These are phyloP conservation scores for Pseudanteris insignis DNA, from an alignment of 2,888 invertebrate genomes.

Conservation along the genomic window DNA sequence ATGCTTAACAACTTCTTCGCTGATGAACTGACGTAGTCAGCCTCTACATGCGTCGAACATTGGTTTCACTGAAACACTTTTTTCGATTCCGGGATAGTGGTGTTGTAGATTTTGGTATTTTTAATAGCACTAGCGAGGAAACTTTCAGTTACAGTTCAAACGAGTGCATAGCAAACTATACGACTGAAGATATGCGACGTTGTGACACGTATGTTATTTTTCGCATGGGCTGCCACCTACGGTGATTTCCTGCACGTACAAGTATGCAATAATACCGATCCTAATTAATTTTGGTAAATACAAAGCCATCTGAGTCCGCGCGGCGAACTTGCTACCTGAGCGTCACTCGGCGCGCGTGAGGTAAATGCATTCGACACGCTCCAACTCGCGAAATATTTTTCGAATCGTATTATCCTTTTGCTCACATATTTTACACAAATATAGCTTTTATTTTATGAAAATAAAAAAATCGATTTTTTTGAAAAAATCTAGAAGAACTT, in stretches of 20 bases:
- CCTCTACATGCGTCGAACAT: conserved; percentile 11
- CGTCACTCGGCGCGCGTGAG: conserved; percentile 9
- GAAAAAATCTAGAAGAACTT: too few species aligned
- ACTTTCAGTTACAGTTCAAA: too few species aligned
- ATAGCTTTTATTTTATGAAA: conserved; percentile 15
- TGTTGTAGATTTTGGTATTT: conserved; percentile 16
- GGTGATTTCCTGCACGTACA: conserved; percentile 3
- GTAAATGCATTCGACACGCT: conserved; percentile 4
- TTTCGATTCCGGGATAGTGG: conserved; percentile 5
- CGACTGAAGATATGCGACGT: conserved; percentile 11
- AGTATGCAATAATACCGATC: conserved; percentile 5
- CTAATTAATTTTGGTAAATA: conserved; percentile 1
- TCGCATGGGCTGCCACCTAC: conserved; percentile 7
- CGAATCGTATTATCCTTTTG: conserved; percentile 14
- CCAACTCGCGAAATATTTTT: conserved; percentile 7
- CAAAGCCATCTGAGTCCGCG: conserved; percentile 12
- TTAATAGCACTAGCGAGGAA: conserved; percentile 3
- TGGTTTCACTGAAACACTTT: conserved; percentile 13
- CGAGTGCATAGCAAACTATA: too few species aligned
- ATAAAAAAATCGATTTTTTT: conserved; percentile 3
- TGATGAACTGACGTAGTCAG: conserved; percentile 22
- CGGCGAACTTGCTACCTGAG: conserved; percentile 9
- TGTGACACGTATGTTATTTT: conserved; percentile 1
- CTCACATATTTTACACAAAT: conserved; percentile 9
- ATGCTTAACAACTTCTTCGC: conserved; percentile 20